Percentiles rank a stretch among this genome's conserved stretches.
These are phyloP conservation scores for Neodiprion fabricii DNA, from an alignment of 1,140 invertebrate species.

Conservation along the genomic window DNA sequence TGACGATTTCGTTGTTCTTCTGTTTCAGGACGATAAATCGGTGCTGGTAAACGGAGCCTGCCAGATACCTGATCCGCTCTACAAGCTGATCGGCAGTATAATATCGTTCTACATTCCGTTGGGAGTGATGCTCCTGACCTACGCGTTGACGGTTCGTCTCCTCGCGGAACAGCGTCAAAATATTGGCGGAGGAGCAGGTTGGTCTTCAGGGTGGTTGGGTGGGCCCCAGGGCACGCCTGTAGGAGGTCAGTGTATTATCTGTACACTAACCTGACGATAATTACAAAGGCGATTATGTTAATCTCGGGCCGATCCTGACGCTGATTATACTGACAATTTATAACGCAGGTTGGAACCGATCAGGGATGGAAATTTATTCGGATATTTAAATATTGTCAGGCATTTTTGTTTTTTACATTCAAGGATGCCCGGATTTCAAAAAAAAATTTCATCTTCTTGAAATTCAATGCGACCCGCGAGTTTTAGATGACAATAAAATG, in stretches of 20 bases:
- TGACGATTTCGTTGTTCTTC: slow-evolving; percentile 29
- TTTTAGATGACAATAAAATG: no score
- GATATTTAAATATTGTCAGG: no score
- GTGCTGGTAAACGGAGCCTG: slow-evolving; percentile 81
- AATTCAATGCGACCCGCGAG: no score
- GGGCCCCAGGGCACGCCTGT: slow-evolving; percentile 61
- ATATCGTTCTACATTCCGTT: slow-evolving; percentile 96
- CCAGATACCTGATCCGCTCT: slow-evolving; percentile 86
- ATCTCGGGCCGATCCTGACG: no score
- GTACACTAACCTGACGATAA: slow-evolving; percentile 30
- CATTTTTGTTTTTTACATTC: no score
- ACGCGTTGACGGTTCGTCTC: slow-evolving; percentile 86
- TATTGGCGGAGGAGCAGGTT: slow-evolving; percentile 65
- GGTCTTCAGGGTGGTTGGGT: slow-evolving; percentile 69
- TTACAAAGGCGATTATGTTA: no score
- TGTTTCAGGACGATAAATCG: slow-evolving; percentile 77
- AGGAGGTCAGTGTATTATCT: slow-evolving; percentile 52
- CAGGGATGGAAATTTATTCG: no score
- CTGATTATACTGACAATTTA: no score
- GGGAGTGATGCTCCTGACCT: slow-evolving; percentile 92
- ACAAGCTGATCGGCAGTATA: slow-evolving; percentile 91
- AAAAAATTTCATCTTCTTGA: no score
- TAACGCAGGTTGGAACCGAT: no score
- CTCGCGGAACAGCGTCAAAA: slow-evolving; percentile 80
- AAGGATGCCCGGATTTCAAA: no score